phyloP scores from a whole-genome alignment of 30 jellyfish, hydroid and myxozoan genomes.

The Rhopilema esculentum region DNA sequence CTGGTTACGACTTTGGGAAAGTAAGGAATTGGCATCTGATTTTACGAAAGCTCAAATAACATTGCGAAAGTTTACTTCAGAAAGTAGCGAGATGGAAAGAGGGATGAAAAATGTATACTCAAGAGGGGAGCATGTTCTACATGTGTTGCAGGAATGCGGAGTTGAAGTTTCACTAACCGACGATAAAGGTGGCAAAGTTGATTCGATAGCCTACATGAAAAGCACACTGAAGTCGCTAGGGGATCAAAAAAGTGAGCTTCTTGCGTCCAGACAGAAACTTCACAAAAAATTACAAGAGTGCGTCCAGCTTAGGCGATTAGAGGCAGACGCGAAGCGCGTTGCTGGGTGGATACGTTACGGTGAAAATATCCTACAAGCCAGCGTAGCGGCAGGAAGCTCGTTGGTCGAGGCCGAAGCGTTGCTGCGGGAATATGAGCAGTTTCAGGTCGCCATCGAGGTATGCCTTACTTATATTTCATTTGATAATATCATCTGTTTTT shows the following conservation, averaged over 20 bases:
- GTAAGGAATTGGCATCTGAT: slow-evolving; percentile 80
- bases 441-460: slow-evolving; percentile 97
- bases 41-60: slow-evolving; percentile 81
- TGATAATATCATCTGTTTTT: too few species aligned
- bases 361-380: slow-evolving; percentile 89
- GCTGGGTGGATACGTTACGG: slow-evolving; percentile 97
- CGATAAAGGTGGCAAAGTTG: slow-evolving; percentile 65
- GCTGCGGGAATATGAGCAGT: slow-evolving; percentile 95
- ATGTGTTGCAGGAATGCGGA: slow-evolving; percentile 81
- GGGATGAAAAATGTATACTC: slow-evolving; percentile 45
- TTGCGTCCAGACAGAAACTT: slow-evolving; percentile 65
- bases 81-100: slow-evolving; percentile 73
- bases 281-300: slow-evolving; percentile 76
- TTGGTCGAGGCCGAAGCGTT: slow-evolving; percentile 97
- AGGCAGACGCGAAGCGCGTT: slow-evolving; percentile 95
- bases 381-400: slow-evolving; percentile 94
- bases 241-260: slow-evolving; percentile 66
- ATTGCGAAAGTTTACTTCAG: slow-evolving; percentile 81
- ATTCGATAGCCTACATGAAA: slow-evolving; percentile 78
- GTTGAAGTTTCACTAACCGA: slow-evolving; percentile 83
- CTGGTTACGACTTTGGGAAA: slow-evolving; percentile 83
- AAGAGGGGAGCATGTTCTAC: slow-evolving; percentile 78
- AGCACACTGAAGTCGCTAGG: slow-evolving; percentile 60
- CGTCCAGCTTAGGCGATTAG: slow-evolving; percentile 81
- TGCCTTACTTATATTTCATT: background rate